phyloP scores from a whole-genome alignment of 2,113 vertebrate genomes.

The Phrynosoma blainvillii region DNA sequence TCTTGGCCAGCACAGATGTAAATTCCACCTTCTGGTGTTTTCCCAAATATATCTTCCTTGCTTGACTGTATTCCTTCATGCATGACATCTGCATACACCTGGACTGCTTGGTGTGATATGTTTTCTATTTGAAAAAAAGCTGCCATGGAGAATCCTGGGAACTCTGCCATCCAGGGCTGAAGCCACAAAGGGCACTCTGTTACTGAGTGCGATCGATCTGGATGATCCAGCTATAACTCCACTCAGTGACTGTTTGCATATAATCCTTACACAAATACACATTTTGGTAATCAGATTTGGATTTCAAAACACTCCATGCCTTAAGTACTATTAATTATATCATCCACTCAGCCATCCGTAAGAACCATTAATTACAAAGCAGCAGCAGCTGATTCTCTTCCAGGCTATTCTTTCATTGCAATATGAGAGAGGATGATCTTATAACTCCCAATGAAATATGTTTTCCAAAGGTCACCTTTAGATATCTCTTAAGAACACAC shows the following conservation, averaged over 20 bases:
- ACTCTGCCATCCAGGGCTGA: neutral
- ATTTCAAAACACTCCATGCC: slow-evolving; percentile 49
- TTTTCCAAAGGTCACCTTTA: slow-evolving; percentile 68
- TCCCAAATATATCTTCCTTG: neutral
- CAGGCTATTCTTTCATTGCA: slow-evolving; percentile 39
- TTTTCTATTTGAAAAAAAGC: neutral
- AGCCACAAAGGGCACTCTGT: neutral
- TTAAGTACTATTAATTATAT: slow-evolving; percentile 69
- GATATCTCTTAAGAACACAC: slow-evolving; percentile 43
- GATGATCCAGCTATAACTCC: slow-evolving; percentile 5
- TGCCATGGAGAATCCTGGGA: no score
- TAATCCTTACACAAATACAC: slow-evolving; percentile 54
- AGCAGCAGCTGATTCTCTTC: slow-evolving; percentile 40
- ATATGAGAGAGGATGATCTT: slow-evolving; percentile 42
- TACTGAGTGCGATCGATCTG: neutral
- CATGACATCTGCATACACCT: neutral
- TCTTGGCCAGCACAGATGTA: neutral
- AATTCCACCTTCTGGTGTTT: neutral
- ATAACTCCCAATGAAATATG: slow-evolving; percentile 31
- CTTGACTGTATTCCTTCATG: neutral
- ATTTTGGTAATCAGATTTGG: slow-evolving; percentile 49
- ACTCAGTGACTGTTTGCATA: slow-evolving; percentile 47
- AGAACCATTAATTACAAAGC: slow-evolving; percentile 64
- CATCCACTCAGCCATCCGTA: slow-evolving; percentile 44
- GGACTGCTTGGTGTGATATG: neutral